Evolutionary conservation across 2,797 vertebrate genomes (phyloP), one percentile per base, ranked within the genome.

Genomic region (Ptychobarbus kaznakovi): DNA sequence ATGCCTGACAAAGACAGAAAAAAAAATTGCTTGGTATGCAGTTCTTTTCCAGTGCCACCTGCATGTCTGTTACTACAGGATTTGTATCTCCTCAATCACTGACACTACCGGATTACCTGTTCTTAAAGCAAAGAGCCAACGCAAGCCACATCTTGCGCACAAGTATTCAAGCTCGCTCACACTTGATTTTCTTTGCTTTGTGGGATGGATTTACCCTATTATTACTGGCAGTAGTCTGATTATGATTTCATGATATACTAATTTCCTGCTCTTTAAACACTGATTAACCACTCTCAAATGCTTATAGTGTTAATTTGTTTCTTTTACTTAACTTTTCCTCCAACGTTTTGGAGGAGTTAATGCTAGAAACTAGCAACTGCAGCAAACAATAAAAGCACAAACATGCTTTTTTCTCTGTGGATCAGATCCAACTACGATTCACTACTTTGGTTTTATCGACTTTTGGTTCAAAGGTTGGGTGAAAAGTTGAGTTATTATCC

Each of bases 11-110:
- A 77, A 79, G 58, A 73, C 53, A 90, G 56, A 35, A 88, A 84
- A 83, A 65, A 85, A 86, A 90, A 85, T 79, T 81, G 88, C 87
- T 81, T 90, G 94, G 94, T 93, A 94, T 95, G 93, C 88, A 51
- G 74, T 91, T 92, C 91, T 89, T 93, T 91, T 92, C 82, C 89
- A 91, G 89, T 93, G 91, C 94, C 95, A 95, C 94, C 95, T 96
- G 95, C 92, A 92, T 90, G 91, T 94, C 93, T 95, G 93, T 95
- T 95, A 92, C 93, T 91, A 89, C 84, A 88, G 94, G 95, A 96
- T 96, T 96, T 95, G 94, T 94, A 93, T 87, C 93, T 95, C 92
- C 90, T 96, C 95, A 93, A 94, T 96, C 95, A 96, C 94, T 96
- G 95, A 95, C 95, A 95, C 91, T 90, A 92, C 81, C 86, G 95